These are phyloP conservation scores for Campylomormyrus numenius DNA, from an alignment of 2,113 vertebrate species.

Conservation along the genomic window DNA sequence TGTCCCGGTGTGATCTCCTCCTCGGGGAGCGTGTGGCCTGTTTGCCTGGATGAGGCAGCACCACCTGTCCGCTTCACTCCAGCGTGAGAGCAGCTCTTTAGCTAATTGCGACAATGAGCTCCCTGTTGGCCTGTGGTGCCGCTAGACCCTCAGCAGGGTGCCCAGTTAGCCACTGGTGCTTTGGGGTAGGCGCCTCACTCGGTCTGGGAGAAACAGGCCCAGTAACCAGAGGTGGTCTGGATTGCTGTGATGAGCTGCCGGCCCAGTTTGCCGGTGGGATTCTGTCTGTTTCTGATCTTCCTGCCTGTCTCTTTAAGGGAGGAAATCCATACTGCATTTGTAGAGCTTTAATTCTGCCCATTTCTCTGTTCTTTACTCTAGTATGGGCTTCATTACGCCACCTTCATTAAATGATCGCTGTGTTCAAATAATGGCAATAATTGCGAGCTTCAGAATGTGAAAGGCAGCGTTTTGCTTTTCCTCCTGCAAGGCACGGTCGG, in stretches of 20 bases:
- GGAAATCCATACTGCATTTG: neutral
- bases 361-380: neutral
- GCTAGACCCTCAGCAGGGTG: neutral
- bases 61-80: neutral
- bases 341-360: neutral
- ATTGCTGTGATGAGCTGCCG: neutral
- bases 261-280: neutral
- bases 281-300: neutral
- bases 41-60: neutral
- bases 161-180: neutral
- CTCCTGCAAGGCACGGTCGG: neutral
- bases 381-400: neutral
- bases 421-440: neutral
- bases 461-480: neutral
- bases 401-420: neutral
- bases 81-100: neutral
- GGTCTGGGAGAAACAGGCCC: neutral
- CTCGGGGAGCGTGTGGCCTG: neutral
- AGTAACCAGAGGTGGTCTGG: neutral
- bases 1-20: neutral
- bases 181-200: neutral
- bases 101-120: conserved; percentile 6
- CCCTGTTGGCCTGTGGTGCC: neutral
- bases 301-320: neutral
- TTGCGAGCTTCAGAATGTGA: neutral